These are phyloP conservation scores for Pica pica DNA, from an alignment of 2,113 vertebrate species.

Conservation along the genomic window DNA sequence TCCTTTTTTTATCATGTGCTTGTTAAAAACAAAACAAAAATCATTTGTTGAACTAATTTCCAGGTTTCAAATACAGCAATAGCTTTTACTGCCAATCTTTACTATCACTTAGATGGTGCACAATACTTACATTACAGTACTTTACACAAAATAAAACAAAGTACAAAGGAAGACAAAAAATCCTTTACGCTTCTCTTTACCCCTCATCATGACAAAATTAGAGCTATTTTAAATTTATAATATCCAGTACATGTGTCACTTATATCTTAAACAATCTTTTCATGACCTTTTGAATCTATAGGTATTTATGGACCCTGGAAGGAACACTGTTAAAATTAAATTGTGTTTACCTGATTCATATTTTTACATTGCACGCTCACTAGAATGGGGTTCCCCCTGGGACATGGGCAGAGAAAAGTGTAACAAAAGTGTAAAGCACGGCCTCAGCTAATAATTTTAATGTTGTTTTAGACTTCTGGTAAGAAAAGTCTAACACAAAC, in stretches of 20 bases:
- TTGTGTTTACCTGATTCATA: neutral
- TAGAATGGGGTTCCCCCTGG: neutral
- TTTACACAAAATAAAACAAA: neutral
- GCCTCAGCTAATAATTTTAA: neutral
- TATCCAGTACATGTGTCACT: neutral
- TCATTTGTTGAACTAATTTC: neutral
- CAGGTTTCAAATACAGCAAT: neutral
- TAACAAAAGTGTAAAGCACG: neutral
- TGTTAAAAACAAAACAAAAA: neutral
- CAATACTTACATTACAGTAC: neutral
- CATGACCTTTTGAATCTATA: neutral
- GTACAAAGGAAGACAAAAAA: neutral
- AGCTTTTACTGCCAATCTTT: neutral
- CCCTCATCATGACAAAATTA: neutral
- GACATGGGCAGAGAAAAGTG: neutral
- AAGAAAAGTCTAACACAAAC: neutral
- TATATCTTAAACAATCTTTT: slow-evolving; percentile 21
- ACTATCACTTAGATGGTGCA: neutral
- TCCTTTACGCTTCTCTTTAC: neutral
- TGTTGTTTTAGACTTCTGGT: neutral
- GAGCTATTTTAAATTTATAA: neutral
- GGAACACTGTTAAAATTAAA: slow-evolving; percentile 42
- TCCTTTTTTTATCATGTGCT: neutral
- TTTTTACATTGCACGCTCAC: neutral
- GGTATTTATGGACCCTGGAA: neutral